These are phyloP conservation scores for Nephrotoma appendiculata DNA, from an alignment of 2,888 invertebrate genomes.

Conservation along the genomic window DNA sequence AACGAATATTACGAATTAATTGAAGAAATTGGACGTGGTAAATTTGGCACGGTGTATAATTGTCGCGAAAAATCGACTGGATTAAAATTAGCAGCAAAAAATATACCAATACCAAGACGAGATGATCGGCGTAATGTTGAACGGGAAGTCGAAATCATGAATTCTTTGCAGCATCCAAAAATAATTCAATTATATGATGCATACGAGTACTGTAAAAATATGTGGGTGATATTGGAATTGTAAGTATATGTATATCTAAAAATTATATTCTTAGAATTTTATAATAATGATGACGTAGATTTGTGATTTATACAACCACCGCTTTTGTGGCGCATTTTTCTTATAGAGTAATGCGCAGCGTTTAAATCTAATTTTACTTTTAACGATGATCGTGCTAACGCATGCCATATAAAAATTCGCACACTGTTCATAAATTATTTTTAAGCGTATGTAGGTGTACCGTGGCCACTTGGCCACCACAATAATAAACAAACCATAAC, in stretches of 20 bases:
- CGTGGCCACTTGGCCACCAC: background rate
- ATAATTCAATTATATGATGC: constrained; percentile 96
- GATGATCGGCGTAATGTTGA: constrained; percentile 86
- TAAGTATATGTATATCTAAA: constrained; percentile 41
- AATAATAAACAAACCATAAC: no score
- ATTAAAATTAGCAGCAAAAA: constrained; percentile 79
- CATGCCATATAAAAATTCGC: background rate
- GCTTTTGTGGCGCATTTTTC: background rate
- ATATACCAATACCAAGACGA: constrained; percentile 69
- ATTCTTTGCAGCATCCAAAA: constrained; percentile 81
- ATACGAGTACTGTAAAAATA: constrained; percentile 83
- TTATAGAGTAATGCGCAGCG: background rate
- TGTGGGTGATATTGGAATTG: constrained; percentile 97
- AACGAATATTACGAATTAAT: constrained; percentile 75
- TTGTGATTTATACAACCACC: background rate
- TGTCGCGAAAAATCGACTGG: constrained; percentile 75
- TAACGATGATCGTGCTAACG: background rate
- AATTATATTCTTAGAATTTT: background rate
- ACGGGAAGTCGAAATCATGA: constrained; percentile 94
- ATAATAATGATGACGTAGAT: background rate
- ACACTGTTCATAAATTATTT: background rate
- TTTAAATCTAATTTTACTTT: background rate
- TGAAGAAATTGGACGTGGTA: constrained; percentile 90
- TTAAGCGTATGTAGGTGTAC: background rate
- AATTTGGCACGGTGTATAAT: constrained; percentile 92